Evolutionary conservation across 1,140 invertebrate genomes (phyloP), one percentile per base, ranked within the genome.

Genomic region (Drosophila nasuta): DNA sequence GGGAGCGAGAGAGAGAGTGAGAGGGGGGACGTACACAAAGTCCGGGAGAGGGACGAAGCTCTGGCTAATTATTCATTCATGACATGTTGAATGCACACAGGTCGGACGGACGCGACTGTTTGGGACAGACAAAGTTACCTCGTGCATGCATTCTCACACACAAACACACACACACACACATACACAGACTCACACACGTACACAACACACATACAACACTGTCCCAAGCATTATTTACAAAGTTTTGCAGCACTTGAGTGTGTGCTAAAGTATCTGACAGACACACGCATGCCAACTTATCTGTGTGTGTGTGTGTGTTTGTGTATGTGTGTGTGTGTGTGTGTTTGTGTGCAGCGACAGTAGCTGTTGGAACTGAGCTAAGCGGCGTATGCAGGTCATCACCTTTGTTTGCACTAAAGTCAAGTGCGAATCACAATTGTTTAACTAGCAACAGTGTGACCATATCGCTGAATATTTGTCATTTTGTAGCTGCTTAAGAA

Each of bases 1-100:
- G 8, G 8, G 17, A 2, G 11, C 2, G 48, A 33, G 15, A 20
- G 11, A 5, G 48, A 33, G 25, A 20, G 1, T 45, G n/a, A 10
- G 8, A 13, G 13, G 13, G 13, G 13, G 13, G 13, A 25, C 15
- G 43, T 20, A 20, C 20, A 3, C 20, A 20, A 20, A 20, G 49
- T 3, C 25, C 41, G 11, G 48, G 41, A 57, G 66, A 38, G 48
- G 46, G 48, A 56, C 38, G 68, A 60, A 72, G 70, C 75, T 35
- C 64, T 89, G 85, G 85, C 83, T 88, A 88, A 88, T 88, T 88
- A 88, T 88, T 88, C 83, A 88, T 88, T 88, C 83, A 88, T 89
- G 83, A 88, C 83, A 88, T 88, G 83, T 88, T 88, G 83, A 88
- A 88, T 89, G 83, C 85, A 88, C 79, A 73, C 73, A 70, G 45